Base-by-base conservation (phyloP, 2,113 vertebrate species). In the Paratilapia polleni region DNA sequence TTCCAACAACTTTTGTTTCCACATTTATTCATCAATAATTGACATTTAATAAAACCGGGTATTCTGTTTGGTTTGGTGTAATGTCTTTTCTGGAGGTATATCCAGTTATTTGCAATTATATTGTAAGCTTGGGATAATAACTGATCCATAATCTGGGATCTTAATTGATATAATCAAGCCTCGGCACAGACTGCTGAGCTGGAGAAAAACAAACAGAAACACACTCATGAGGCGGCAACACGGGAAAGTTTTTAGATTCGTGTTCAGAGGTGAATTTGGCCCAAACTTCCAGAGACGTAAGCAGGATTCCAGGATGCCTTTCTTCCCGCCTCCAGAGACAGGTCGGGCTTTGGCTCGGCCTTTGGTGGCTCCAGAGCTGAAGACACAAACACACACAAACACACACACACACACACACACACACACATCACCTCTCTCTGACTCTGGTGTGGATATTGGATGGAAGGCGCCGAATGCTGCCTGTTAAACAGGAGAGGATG, bases 401-500 rank as follows among this genome's bases (percentile, higher is more conserved):
- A 24, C 34, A 24, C 63, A 28, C 80, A 19, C 56, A 77, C 82
- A 47, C 58, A 59, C 58, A 24, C 34, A 31, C 63, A 38, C 80
- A 19, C 56, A 77, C 82, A 47, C 58, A 20, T 36, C 20, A 19
- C 52, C 22, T 2, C 64, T 47, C 63, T 10, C 63, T 36, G 77
- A 58, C n/a, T 81, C 62, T 64, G 31, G 3, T 62, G 75, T 75
- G 68, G 79, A 24, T 87, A 36, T 83, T 68, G 60, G 43, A 78
- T 75, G 77, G 36, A 62, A 74, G 73, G 17, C 6, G 3, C 73
- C 63, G 80, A 86, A 76, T 87, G 74, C 54, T 82, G 85, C 61
- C 60, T 64, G 59, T 91, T 83, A 85, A 83, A 80, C 57, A 59
- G 56, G 60, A 88, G 77, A 86, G 88, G 85, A 85, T 88, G 78